These are phyloP conservation scores for Gila orcuttii DNA, from an alignment of 2,113 vertebrate species.

Conservation along the genomic window DNA sequence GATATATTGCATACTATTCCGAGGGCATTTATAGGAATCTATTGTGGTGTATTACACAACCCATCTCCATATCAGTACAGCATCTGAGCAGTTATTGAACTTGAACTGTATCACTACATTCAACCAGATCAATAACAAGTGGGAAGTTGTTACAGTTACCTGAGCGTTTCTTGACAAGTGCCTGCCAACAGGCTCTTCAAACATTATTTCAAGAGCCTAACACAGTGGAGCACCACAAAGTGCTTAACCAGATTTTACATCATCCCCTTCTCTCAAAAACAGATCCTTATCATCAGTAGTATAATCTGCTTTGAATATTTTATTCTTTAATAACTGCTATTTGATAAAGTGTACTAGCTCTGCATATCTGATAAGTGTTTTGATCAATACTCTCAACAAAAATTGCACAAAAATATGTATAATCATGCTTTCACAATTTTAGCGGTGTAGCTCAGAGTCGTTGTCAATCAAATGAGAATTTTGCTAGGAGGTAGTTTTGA, in stretches of 20 bases:
- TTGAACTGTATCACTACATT: conserved; percentile 16
- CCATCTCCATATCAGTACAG: conserved; percentile 19
- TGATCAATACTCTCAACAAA: neutral
- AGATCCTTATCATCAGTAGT: neutral
- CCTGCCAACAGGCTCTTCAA: neutral
- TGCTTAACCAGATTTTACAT: conserved; percentile 14
- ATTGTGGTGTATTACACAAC: neutral
- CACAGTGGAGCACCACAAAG: neutral
- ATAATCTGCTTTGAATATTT: neutral
- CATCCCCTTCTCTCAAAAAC: neutral
- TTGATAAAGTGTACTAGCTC: neutral
- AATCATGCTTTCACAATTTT: neutral
- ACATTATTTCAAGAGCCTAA: conserved; percentile 10
- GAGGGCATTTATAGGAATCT: neutral
- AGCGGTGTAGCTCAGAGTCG: neutral
- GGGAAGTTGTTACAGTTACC: conserved; percentile 40
- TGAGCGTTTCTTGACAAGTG: conserved; percentile 15
- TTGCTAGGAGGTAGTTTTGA: conserved; percentile 21
- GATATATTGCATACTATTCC: neutral
- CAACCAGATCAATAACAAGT: conserved; percentile 43
- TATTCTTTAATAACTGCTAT: neutral
- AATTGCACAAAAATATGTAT: neutral
- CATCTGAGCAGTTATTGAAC: conserved; percentile 4
- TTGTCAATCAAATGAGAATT: neutral
- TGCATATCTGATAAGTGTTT: neutral